Evolutionary conservation across 2,797 vertebrate genomes (phyloP).

Genomic region (Amblyraja radiata): DNA sequence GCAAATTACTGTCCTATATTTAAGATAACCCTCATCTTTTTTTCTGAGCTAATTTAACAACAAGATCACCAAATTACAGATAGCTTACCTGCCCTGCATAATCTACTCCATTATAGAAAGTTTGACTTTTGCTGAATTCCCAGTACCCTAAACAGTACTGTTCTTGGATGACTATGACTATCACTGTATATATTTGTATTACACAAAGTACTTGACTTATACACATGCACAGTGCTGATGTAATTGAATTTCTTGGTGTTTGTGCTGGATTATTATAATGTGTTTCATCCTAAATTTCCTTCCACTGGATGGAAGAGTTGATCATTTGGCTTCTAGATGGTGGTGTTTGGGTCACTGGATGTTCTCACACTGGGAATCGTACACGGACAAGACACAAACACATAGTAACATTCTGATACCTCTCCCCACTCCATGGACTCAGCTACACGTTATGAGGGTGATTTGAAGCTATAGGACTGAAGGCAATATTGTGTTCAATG

Average conservation of each 20-base stretch:
- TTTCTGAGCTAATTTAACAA: not conserved
- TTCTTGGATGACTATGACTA: not conserved
- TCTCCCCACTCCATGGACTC: not conserved
- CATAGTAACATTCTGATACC: not conserved
- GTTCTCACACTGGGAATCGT: not conserved
- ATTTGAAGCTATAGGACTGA: not conserved
- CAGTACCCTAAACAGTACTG: not conserved
- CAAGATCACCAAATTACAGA: not conserved
- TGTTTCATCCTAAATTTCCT: constrained; percentile 1
- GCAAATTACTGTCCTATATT: not conserved
- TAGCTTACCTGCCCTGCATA: not conserved
- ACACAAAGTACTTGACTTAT: not conserved
- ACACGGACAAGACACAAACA: not conserved
- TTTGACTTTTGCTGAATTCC: not conserved
- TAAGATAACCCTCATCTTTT: not conserved
- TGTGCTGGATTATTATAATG: not conserved
- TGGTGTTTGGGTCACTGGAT: not conserved
- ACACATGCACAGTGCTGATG: not conserved
- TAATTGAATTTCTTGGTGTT: not conserved
- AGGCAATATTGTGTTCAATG: not conserved
- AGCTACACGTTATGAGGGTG: not conserved
- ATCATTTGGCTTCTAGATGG: not conserved
- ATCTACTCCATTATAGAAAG: not conserved
- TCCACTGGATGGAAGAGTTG: too few relatives aligned
- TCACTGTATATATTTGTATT: not conserved